Evolutionary conservation across 2,797 vertebrate species (phyloP), one percentile per base, ranked within the genome.

Genomic region (Caiman crocodilus): DNA sequence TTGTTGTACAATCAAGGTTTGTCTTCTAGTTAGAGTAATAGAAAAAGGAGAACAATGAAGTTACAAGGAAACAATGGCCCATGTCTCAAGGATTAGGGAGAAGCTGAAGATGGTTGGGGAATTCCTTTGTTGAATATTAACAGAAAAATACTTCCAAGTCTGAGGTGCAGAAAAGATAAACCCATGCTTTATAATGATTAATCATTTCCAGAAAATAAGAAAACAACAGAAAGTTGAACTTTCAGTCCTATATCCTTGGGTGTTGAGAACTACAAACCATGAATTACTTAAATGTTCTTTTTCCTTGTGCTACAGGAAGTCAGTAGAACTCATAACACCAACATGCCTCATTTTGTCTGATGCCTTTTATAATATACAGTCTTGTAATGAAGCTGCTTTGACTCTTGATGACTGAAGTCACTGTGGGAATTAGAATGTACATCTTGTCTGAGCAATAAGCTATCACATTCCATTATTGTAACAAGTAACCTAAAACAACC

Each of bases 131-230:
- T 88, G 82, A 85, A 82, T 28, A 84, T 82, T 89, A 85, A 65
- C 88, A 14, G 64, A 88, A 79, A 77, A 57, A 65, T 78, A 75
- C 20, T 67, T 28, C n/a, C 85, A 80, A 75, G 92, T 93, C 84
- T 93, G 91, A 85, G 82, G 75, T 25, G 57, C 11, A 96, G 85
- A 94, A 73, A 91, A 90, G 73, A 28, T 80, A 69, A 69, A 35
- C 65, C 11, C 89, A 73, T 94, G 96, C 84, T 95, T 94, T 69
- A 8, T 42, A 42, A 23, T 42, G 21, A 14, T 71, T 20, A 71
- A 71, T 42, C 32, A 65, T 60, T 16, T 83, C 84, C 82, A 76
- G 74, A 88, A 63, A 79, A 93, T 94, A 88, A 1, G 42, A 50
- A 0, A 73, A 82, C 69, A 12, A 86, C 2, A 1, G 59, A 65